Evolutionary conservation across 2,113 vertebrate genomes (phyloP).

Genomic region (Chascanopsetta lugubris): DNA sequence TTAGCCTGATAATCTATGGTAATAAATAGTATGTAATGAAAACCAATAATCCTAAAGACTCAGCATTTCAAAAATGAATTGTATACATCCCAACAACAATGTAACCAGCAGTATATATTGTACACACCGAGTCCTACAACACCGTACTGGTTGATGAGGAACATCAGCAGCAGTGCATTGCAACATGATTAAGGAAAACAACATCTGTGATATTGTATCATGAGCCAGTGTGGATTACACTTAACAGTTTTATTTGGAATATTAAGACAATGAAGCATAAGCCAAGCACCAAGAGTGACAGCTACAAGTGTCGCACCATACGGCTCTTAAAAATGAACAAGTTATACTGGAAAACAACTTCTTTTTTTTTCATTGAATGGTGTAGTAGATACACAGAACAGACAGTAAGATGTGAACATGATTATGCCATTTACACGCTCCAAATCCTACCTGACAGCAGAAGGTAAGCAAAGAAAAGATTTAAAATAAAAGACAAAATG

Average conservation of each 20-base stretch:
- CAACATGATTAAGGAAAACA: not conserved
- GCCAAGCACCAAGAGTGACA: conserved; percentile 86
- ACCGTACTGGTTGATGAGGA: not conserved
- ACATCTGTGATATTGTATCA: conserved; percentile 42
- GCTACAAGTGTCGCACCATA: conserved; percentile 81
- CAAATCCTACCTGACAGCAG: conserved; percentile 67
- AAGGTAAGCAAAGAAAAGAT: conserved; percentile 19
- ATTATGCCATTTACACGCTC: conserved; percentile 76
- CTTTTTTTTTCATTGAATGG: conserved; percentile 55
- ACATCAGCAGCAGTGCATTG: not conserved
- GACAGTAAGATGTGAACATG: conserved; percentile 77
- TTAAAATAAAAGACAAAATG: conserved; percentile 16
- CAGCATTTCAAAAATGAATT: too few relatives aligned
- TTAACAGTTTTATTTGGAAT: conserved; percentile 86
- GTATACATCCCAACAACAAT: too few relatives aligned
- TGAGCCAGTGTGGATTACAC: conserved; percentile 77
- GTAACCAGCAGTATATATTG: too few relatives aligned
- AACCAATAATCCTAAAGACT: too few relatives aligned
- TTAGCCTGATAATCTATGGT: too few relatives aligned
- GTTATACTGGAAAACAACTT: conserved; percentile 74
- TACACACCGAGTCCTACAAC: not conserved
- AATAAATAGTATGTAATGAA: too few relatives aligned
- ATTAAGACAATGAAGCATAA: conserved; percentile 87
- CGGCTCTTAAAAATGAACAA: conserved; percentile 79
- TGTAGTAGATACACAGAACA: conserved; percentile 72